Percentiles rank a stretch among this genome's conserved stretches.
These are phyloP conservation scores for Corticium candelabrum DNA, from an alignment of 37 sponge, comb jelly and placozoan species.

Conservation along the genomic window DNA sequence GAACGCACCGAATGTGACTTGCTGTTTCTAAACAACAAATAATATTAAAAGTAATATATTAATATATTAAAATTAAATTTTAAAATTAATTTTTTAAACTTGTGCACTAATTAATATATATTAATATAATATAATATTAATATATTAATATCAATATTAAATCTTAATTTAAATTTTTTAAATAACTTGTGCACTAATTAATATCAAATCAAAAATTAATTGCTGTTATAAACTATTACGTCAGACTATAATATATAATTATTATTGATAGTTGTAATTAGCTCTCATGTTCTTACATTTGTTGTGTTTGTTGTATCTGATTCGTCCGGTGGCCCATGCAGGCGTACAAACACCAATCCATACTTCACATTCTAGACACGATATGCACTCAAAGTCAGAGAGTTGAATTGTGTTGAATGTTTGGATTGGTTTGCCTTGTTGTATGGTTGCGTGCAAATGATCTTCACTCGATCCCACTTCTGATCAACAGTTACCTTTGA, in stretches of 20 bases:
- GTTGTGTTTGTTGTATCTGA: no score
- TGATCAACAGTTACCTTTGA: constrained; percentile 41
- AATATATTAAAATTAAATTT: neutral
- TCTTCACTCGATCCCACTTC: constrained; percentile 84
- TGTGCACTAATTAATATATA: no score
- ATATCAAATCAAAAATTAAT: no score
- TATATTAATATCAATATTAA: no score
- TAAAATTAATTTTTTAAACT: no score
- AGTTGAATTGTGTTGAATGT: neutral
- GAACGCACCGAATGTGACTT: neutral
- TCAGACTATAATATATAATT: no score
- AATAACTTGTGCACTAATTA: no score
- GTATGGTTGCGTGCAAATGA: constrained; percentile 85
- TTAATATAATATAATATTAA: no score
- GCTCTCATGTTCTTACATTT: no score
- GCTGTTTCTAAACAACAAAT: neutral
- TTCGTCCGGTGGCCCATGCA: constrained; percentile 44
- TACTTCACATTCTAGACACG: constrained; percentile 55
- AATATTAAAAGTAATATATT: neutral
- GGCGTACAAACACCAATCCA: constrained; percentile 70
- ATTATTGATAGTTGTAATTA: no score
- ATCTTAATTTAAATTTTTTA: no score
- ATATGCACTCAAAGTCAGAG: neutral
- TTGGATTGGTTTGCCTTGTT: constrained; percentile 46
- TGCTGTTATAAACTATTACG: no score